Base-by-base conservation (phyloP, 2,888 invertebrate genomes). In the Apotomis betuletana region DNA sequence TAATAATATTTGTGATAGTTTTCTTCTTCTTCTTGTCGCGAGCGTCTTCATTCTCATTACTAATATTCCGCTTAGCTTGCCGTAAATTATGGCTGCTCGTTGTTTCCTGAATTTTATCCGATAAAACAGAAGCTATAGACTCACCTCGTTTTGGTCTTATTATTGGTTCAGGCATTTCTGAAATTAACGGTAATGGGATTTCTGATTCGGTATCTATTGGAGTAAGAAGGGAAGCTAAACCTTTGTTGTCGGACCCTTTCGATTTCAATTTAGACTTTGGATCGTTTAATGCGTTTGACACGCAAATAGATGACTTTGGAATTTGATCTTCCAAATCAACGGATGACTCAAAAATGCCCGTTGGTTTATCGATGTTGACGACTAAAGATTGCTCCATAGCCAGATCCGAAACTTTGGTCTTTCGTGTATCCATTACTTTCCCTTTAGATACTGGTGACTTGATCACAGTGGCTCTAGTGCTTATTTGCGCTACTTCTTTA, bases 261-360 rank as follows among this genome's bases (percentile, higher is more conserved):
- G 77, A 54, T 80, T 89, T 91, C 4, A 80, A 79, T 83, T 94
- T 87, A 0, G 83, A 84, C 74, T 93, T 94, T 0, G 87, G 84
- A 8, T 94, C 94, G 9, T 77, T 76, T 74, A 86, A 76, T 64
- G 83, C 76, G 77, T 85, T 90, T 70, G 78, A 89, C 4, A 94
- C 89, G 72, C 92, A 93, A 62, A 95, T 92, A 59, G 94, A 94
- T 4, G 94, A 90, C 70, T 94, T 92, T 0, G 95, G 95, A 80
- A 95, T 95, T 88, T 95, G 95, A 76, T 95, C 94, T 88, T 95
- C 95, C 73, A 96, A 87, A 85, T 96, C 95, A 46, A 95, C 88
- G 2, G 96, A 95, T 0, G 96, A 95, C 81, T 96, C 95, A 84
- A 96, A 96, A 79, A 96, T 95, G 6, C 96, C 96, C 0, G 96